Evolutionary conservation across 2,113 vertebrate genomes (phyloP).

Genomic region (Erpornis zantholeuca): DNA sequence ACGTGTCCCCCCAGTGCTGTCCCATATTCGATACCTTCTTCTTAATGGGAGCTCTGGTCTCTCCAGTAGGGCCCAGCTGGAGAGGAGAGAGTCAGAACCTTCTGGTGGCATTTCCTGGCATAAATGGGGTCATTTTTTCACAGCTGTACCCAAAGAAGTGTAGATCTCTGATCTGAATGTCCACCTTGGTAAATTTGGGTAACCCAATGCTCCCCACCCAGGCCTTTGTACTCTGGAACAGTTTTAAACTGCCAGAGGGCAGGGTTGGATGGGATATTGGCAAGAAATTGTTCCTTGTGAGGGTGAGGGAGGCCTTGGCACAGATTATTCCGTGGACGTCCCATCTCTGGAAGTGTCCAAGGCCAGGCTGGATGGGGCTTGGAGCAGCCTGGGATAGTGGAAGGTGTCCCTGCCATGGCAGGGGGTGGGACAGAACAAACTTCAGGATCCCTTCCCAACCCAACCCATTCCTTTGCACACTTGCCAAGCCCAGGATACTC

Average conservation of each 20-base stretch:
- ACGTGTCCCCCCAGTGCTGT: background rate
- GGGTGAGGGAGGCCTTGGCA: background rate
- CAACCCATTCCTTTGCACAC: background rate
- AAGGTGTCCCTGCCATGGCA: background rate
- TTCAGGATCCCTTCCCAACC: background rate
- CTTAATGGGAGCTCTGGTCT: background rate
- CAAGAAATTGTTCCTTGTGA: background rate
- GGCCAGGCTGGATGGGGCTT: accelerated
- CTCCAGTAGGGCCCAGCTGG: background rate
- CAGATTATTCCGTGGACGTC: background rate
- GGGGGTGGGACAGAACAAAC: background rate
- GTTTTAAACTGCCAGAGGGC: background rate
- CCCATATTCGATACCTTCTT: background rate
- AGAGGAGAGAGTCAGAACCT: background rate
- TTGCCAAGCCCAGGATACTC: background rate
- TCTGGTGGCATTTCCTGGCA: background rate
- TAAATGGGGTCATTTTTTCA: background rate
- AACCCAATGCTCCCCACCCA: accelerated
- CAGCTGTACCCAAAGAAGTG: background rate
- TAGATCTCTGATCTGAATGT: background rate
- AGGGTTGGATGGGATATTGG: background rate
- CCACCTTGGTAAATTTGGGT: background rate
- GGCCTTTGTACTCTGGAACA: background rate
- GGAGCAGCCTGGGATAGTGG: background rate
- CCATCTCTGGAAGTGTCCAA: background rate